Evolutionary conservation across 2,888 invertebrate genomes (phyloP), one percentile per base, ranked within the genome.

Genomic region (Ligdia adustata): DNA sequence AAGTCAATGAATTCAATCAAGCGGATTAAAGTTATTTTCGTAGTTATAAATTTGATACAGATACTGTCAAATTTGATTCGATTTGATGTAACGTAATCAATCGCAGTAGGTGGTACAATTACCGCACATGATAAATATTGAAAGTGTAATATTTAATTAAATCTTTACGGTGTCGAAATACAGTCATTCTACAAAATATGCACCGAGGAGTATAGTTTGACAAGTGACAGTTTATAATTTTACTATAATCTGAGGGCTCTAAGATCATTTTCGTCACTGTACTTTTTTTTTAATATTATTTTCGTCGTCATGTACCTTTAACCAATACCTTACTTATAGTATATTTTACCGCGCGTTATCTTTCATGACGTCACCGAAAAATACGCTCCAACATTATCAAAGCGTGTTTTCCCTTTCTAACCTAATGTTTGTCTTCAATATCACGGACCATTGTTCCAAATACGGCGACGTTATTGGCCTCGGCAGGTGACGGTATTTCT

Each of bases 391-490:
- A 15, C n/a, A 33, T 28, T 34, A 46, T 39, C 34, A 45, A 28
- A 31, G 20, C 6, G n/a, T 35, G 40, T 20, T 46, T 47, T 41
- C 47, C 26, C 41, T 47, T 26, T 47, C 41, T 32, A 27, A n/a
- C 16, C n/a, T 15, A 40, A 32, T 39, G 37, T 43, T 49, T 49
- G 42, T 9, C 28, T 38, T 43, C 22, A 27, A 29, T n/a, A n/a
- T 28, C 24, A 43, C 20, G 14, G 9, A 26, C 53, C 52, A 62
- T 62, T 62, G 62, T 62, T 55, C 15, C 45, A 47, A 18, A 43
- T 52, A 55, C 44, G 60, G 57, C 16, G 29, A 4, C 40, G 3
- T n/a, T n/a, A n/a, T 2, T 22, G 41, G 14, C 47, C 47, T 38
- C 40, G 33, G 33, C 52, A 52, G 43, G 27, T 55, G 39, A 15